Base-by-base conservation (phyloP, 2,888 invertebrate genomes). In the Sylvicola cinctus region DNA sequence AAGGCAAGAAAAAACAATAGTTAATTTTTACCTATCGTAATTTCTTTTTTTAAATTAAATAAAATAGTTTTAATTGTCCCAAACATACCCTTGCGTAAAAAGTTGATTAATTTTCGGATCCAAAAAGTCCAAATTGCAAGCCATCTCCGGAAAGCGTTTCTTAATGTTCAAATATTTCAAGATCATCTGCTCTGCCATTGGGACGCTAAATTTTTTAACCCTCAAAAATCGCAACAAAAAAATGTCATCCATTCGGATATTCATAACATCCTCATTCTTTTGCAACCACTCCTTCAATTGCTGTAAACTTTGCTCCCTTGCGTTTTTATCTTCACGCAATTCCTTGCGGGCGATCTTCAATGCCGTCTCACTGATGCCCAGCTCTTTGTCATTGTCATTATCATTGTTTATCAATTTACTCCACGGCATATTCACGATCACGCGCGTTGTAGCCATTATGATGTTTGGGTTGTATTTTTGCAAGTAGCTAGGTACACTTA, bases 141-240 rank as follows among this genome's bases (percentile, higher is more conserved):
- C 70, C 47, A 70, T 62, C 42, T 70, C 63, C 8, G 67, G 70
- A 48, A 77, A 76, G 34, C 68, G 70, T 49, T 70, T 71, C 38
- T 78, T 61, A 31, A 80, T 62, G 45, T 74, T 77, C 39, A 84
- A 58, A 51, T 81, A 84, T 49, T 83, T 81, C 14, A 83, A 61
- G 27, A 84, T 50, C 31, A 70, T 70, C 48, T 78, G 78, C 50
- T 81, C 74, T 1, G 81, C 76, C 71, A 78, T 73, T 2, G 73
- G 74, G 23, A 83, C 63, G 48, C 77, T 77, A 60, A 69, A 83
- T 52, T 80, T 83, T 50, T 77, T 78, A 39, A 72, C 70, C 2
- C 81, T 66, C 38, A 83, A 60, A 49, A 81, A 83, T 33, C 79
- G 62, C 42, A 83, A 56, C 35, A 81, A 59, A 51, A 83, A 83